Evolutionary conservation across 1,140 invertebrate genomes (phyloP), one percentile per base, ranked within the genome.

Genomic region (Idris sp.): DNA sequence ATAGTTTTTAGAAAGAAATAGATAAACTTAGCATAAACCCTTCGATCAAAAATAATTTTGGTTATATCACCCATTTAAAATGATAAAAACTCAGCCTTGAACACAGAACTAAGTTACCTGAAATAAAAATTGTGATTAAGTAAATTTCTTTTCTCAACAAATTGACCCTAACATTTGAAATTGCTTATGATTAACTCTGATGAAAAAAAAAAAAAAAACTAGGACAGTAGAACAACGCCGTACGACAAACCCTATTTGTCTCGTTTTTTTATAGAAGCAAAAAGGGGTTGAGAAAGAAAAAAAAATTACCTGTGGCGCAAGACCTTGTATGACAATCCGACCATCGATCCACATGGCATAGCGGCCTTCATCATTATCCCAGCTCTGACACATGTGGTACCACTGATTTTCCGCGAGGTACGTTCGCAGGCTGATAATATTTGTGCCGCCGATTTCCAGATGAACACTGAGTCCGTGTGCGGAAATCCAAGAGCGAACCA

Each of bases 301-400:
- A 18, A 22, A 11, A 4, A 82, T 83, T 87, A 91, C 91, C 84
- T 88, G 83, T 51, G 84, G 82, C 10, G 82, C 77, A 26, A 83
- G 80, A 44, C 89, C 90, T 61, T 89, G 88, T 11, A 81, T 81
- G 30, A 79, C 62, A 8, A 91, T 83, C 59, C 86, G 86, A 4
- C 90, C 89, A 80, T 92, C 89, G 15, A 91, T 71, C 81, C 90
- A 92, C 2, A 91, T 74, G 22, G 87, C 89, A 87, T 90, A 92
- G 3, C 85, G 86, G n/a, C 89, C 91, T 33, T 84, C 84, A 25
- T 83, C 80, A 2, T 89, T 89, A 43, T 90, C 89, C 88, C 92
- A 93, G 35, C 90, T 91, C 43, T 91, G 82, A 67, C 91, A 92
- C n/a, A 92, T 74, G 76, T 92, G 91, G 44, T 90, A 88, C 92